A percentile compares a stretch with the other conserved stretches of the same genome.
Conservation (phyloP, 1,140 invertebrate genomes). For the Ostrea edulis region DNA sequence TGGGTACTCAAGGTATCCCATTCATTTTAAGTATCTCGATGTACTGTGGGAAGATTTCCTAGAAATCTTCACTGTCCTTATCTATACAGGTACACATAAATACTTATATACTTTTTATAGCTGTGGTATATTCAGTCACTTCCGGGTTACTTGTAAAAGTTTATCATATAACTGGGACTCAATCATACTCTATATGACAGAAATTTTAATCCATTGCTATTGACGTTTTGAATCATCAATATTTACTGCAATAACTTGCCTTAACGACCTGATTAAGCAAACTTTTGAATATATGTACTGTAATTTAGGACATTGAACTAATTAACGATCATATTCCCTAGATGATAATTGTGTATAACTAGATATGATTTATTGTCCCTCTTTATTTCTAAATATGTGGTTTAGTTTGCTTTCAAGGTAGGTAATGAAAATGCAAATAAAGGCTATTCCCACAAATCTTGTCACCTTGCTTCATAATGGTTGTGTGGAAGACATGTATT, state of each 20-base stretch:
- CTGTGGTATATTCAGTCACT: too few species aligned
- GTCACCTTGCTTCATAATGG: not conserved
- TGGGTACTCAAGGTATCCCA: too few species aligned
- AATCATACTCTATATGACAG: too few species aligned
- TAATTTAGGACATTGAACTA: not conserved
- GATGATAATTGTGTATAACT: not conserved
- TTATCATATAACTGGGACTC: too few species aligned
- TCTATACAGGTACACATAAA: too few species aligned
- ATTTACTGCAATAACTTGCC: not conserved
- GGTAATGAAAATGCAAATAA: not conserved
- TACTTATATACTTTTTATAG: too few species aligned
- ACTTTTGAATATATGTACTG: not conserved
- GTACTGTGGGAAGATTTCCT: too few species aligned
- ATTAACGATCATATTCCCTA: not conserved
- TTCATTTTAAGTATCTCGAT: too few species aligned
- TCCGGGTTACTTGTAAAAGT: too few species aligned
- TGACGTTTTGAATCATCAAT: not conserved
- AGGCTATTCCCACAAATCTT: not conserved
- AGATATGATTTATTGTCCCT: not conserved
- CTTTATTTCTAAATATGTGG: not conserved
- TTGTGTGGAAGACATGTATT: not conserved
- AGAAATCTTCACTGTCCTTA: too few species aligned
- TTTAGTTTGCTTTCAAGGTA: not conserved
- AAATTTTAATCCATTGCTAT: too few species aligned
- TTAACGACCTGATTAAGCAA: not conserved